Conservation (phyloP, 1,140 invertebrate genomes). For the Acyrthosiphon pisum region DNA sequence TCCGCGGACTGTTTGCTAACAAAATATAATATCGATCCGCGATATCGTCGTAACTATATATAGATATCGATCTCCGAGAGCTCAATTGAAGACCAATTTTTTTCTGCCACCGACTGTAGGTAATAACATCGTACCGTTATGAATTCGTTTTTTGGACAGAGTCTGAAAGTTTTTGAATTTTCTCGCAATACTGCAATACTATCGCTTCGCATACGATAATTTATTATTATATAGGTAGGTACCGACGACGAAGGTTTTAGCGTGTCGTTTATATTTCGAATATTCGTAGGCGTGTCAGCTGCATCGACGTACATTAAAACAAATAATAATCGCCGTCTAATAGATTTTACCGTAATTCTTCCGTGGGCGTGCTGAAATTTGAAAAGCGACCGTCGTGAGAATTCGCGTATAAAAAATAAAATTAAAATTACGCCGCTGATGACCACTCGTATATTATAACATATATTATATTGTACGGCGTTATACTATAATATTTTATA, state of each 20-base stretch:
- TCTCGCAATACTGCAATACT: too few relatives aligned
- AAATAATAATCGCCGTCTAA: not conserved
- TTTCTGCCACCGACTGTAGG: too few relatives aligned
- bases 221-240: too few relatives aligned
- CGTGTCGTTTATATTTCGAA: not conserved
- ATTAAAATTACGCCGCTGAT: not conserved
- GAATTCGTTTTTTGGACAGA: not conserved
- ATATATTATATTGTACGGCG: too few relatives aligned
- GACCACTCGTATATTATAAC: not conserved
- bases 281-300: not conserved
- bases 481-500: not conserved
- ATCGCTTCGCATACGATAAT: not conserved
- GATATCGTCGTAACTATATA: too few relatives aligned
- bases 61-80: too few relatives aligned
- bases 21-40: too few relatives aligned
- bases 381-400: not conserved
- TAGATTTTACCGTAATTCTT: not conserved
- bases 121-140: too few relatives aligned
- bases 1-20: too few relatives aligned
- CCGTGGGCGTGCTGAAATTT: not conserved
- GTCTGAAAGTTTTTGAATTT: too few relatives aligned
- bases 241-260: not conserved
- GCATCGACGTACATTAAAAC: not conserved
- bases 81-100: too few relatives aligned
- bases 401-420: not conserved